Base-by-base conservation (phyloP, 2,797 vertebrate genomes). In the Dendrocincla tyrannina region DNA sequence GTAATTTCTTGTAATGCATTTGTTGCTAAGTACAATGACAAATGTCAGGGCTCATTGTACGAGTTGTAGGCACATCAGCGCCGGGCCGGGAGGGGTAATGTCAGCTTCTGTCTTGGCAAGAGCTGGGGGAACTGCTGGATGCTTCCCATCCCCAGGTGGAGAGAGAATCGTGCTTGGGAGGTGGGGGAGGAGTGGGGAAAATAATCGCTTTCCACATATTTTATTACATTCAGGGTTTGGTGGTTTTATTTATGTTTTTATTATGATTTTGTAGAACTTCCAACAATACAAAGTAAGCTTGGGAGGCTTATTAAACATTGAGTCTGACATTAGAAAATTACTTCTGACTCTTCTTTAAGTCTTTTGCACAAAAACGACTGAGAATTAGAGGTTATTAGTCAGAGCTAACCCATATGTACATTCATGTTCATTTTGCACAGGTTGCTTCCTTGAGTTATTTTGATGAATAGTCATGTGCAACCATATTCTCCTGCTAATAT, bases 1-100 rank as follows among this genome's bases (percentile, higher is more conserved):
- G 97, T 97, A 98, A 98, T 97, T 98, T 97, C 97, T 97, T 97
- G 95, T 97, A 98, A 97, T 91, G 91, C 73, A 18, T 94, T 97
- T 91, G 96, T 90, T 94, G 91, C 92, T 75, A 91, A 95, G 91
- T 72, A 85, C 92, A 66, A 79, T 96, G 97, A 97, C 96, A 97
- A 91, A 89, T 95, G 94, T 97, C 96, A 95, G 47, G 95, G 94
- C 96, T 97, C 88, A 63, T 60, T 76, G 89, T 93, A 28, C 39
- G 59, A 47, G 93, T 85, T 90, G 85, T 84, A 66, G 23, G 33
- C 93, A n/a, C 85, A 53, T 88, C 95, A 77, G 78, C 10, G 1
- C 53, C 58, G 19, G 69, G 7, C 52, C 18, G 81, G 80, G 90
- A 94, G 91, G 81, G 88, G 30, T 28, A 69, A 67, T 97, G 95